These are phyloP conservation scores for Poecile montanus DNA, from an alignment of 2,797 vertebrate genomes.

Conservation along the genomic window DNA sequence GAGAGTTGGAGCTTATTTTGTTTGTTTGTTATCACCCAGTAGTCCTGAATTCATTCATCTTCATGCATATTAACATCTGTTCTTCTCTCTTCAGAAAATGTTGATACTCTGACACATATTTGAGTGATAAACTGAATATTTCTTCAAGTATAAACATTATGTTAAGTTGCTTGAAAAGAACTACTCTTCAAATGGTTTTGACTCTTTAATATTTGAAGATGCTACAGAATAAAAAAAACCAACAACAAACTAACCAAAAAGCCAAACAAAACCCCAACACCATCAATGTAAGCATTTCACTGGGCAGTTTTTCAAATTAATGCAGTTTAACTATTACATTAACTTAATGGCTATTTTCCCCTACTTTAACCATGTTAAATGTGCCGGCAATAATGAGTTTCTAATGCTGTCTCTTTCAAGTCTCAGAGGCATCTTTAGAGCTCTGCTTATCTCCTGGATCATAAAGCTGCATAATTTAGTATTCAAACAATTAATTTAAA, in stretches of 20 bases:
- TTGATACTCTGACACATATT: not conserved
- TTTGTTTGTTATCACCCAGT: not conserved
- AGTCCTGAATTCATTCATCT: slow-evolving; percentile 1
- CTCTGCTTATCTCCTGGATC: slow-evolving; percentile 82
- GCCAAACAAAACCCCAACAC: not conserved
- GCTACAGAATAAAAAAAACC: not conserved
- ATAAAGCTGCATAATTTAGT: slow-evolving; percentile 84
- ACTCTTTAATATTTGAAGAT: slow-evolving; percentile 33
- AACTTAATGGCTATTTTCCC: slow-evolving; percentile 83
- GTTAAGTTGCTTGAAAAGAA: not conserved
- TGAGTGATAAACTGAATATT: not conserved
- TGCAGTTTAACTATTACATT: slow-evolving; percentile 84
- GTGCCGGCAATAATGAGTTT: slow-evolving; percentile 82
- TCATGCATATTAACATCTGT: slow-evolving; percentile 35
- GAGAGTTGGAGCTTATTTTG: not conserved
- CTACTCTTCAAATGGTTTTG: not conserved
- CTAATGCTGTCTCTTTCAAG: slow-evolving; percentile 79
- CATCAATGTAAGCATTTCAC: slow-evolving; percentile 55
- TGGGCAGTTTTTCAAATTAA: slow-evolving; percentile 80
- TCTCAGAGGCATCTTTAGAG: slow-evolving; percentile 83
- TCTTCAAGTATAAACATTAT: slow-evolving; percentile 8
- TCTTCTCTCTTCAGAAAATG: slow-evolving; percentile 22
- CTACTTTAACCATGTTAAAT: slow-evolving; percentile 84
- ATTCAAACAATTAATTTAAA: slow-evolving; percentile 85
- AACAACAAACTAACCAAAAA: not conserved